Conservation (phyloP, 2,113 vertebrate genomes). For the Rostratula benghalensis region DNA sequence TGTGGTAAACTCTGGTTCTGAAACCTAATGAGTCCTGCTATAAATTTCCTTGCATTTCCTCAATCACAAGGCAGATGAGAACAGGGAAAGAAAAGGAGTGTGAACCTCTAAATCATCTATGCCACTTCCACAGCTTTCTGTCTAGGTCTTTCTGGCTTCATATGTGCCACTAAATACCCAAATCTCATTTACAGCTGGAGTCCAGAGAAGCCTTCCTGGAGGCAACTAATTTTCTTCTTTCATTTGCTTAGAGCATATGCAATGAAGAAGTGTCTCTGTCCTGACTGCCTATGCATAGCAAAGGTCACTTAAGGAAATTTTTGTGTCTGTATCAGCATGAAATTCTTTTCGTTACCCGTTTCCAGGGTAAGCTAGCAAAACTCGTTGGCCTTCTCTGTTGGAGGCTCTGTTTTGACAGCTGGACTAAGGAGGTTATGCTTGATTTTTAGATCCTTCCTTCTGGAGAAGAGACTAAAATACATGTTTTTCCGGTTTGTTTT, state of each 20-base stretch:
- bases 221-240: slow-evolving; percentile 5
- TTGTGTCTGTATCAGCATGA: not conserved
- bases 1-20: not conserved
- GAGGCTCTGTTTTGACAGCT: slow-evolving; percentile 3
- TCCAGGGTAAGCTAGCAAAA: not conserved
- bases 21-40: not conserved
- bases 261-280: not conserved
- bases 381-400: not conserved
- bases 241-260: not conserved
- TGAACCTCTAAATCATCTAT: not conserved
- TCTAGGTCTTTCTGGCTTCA: not conserved
- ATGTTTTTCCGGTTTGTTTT: not conserved
- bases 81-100: not conserved
- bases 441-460: not conserved
- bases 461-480: not conserved
- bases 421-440: not conserved
- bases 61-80: not conserved
- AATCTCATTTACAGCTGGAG: not conserved
- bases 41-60: not conserved
- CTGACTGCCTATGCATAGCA: not conserved
- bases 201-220: not conserved
- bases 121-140: not conserved
- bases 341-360: not conserved
- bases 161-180: not conserved
- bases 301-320: not conserved